A percentile compares a stretch with the other conserved stretches of the same genome.
phyloP scores from a whole-genome alignment of 2,113 vertebrate genomes.

The Larimichthys polyactis region DNA sequence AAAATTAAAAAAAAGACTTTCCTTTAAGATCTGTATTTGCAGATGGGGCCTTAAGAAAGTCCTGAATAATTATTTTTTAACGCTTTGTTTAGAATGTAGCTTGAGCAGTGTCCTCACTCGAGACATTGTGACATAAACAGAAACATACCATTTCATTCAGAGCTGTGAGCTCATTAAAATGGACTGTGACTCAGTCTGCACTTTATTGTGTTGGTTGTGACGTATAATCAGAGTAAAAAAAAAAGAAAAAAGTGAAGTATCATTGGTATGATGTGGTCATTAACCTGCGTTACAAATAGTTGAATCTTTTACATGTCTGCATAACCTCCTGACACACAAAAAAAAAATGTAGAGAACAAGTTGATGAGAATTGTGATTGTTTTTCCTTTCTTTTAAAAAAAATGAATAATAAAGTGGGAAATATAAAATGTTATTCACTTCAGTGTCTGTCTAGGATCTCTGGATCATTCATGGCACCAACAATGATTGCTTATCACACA shows the following conservation, averaged over 20 bases:
- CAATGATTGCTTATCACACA: conserved; percentile 57
- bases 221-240: conserved; percentile 26
- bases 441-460: conserved; percentile 29
- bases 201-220: conserved; percentile 39
- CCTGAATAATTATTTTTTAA: background rate
- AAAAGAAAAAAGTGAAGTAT: conserved; percentile 7
- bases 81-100: conserved; percentile 39
- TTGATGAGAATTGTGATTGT: conserved; percentile 28
- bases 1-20: background rate
- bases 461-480: conserved; percentile 34
- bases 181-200: conserved; percentile 34
- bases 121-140: conserved; percentile 32
- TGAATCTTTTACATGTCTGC: background rate
- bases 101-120: background rate
- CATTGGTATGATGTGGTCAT: conserved; percentile 38
- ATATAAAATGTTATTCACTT: conserved; percentile 61
- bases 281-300: conserved; percentile 3
- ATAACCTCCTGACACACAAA: background rate
- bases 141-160: conserved; percentile 22
- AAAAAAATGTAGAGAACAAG: conserved; percentile 2
- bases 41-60: conserved; percentile 16
- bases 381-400: conserved; percentile 16
- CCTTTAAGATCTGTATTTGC: conserved; percentile 1
- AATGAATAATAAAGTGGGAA: conserved; percentile 67
- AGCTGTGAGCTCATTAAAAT: conserved; percentile 42